phyloP scores from a whole-genome alignment of 2,113 vertebrate genomes.

The Octodon degus region DNA sequence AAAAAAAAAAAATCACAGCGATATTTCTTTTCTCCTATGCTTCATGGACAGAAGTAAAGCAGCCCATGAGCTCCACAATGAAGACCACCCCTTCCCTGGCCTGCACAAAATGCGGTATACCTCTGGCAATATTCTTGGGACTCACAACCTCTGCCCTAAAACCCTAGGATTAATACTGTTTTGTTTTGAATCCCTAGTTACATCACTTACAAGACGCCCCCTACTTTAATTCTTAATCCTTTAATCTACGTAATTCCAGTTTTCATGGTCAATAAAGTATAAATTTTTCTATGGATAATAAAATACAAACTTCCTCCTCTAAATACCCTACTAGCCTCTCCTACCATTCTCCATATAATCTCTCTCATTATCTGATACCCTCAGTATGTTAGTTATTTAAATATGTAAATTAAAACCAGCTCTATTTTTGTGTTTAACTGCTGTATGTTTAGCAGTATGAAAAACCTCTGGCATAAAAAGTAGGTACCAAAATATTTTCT shows the following conservation, averaged over 20 bases:
- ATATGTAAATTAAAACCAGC: slow-evolving; percentile 11
- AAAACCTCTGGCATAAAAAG: not conserved
- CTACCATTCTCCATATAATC: not conserved
- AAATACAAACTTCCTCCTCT: not conserved
- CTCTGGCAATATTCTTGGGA: slow-evolving; percentile 2
- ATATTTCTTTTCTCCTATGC: not conserved
- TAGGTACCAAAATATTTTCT: slow-evolving; percentile 18
- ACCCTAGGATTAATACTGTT: not conserved
- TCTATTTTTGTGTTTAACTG: slow-evolving; percentile 27
- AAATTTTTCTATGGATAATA: not conserved
- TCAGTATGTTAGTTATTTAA: slow-evolving; percentile 31
- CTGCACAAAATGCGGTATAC: not conserved
- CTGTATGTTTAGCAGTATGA: not conserved
- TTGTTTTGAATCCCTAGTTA: slow-evolving; percentile 36
- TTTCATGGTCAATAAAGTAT: not conserved
- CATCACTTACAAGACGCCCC: not conserved
- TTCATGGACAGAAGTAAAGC: not conserved
- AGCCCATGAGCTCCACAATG: not conserved
- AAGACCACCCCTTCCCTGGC: not conserved
- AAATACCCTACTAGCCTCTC: not conserved
- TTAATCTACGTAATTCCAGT: slow-evolving; percentile 11
- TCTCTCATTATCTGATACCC: not conserved
- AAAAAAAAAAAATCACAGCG: not conserved
- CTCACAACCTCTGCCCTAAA: not conserved
- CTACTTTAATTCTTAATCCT: slow-evolving; percentile 23